These are phyloP conservation scores for Anniella stebbinsi DNA, from an alignment of 2,797 vertebrate species.

Conservation along the genomic window DNA sequence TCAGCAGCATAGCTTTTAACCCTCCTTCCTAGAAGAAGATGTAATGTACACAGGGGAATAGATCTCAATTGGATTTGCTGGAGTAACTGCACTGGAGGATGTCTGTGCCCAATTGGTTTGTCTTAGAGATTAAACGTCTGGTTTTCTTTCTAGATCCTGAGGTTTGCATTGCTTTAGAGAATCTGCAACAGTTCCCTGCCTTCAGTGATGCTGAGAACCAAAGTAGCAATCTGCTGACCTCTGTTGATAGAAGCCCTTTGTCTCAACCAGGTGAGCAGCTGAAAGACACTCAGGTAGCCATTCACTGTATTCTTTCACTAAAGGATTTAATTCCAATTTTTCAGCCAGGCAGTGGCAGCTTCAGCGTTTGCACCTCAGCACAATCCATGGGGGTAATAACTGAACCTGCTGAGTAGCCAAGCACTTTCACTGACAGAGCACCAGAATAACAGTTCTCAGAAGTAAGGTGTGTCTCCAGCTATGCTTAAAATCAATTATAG, in stretches of 20 bases:
- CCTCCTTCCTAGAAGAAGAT: neutral
- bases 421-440: neutral
- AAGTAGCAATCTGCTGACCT: slow-evolving; percentile 73
- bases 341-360: neutral
- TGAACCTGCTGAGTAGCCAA: neutral
- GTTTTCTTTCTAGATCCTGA: slow-evolving; percentile 88
- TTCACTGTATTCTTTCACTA: neutral
- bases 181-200: slow-evolving; percentile 97
- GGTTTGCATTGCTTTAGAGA: slow-evolving; percentile 95
- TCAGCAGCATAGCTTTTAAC: neutral
- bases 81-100: no score
- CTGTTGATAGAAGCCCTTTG: slow-evolving; percentile 88
- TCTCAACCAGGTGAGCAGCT: slow-evolving; percentile 80
- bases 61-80: neutral
- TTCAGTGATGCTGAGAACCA: slow-evolving; percentile 82
- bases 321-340: neutral
- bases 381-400: neutral
- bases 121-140: neutral
- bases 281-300: neutral
- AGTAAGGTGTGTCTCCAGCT: neutral
- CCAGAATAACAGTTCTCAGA: neutral
- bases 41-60: neutral
- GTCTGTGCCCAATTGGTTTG: no score
- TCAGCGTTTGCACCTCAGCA: neutral
- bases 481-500: neutral